Evolutionary conservation across 2,113 vertebrate genomes (phyloP).

Genomic region (Triplophysa rosa): DNA sequence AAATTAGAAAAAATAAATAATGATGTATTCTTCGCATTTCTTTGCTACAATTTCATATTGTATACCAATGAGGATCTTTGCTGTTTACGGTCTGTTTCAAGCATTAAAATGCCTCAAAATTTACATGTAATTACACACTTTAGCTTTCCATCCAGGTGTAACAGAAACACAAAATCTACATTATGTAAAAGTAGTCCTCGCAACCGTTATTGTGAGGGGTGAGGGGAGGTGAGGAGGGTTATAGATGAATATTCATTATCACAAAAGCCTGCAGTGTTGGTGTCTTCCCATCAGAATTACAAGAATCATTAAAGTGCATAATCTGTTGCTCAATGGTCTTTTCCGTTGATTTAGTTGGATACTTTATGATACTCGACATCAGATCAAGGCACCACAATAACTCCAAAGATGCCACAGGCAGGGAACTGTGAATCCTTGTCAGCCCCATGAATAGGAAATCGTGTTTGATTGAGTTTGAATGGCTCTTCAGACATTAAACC

Average conservation of each 20-base stretch:
- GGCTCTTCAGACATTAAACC: conserved; percentile 39
- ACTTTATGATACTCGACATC: conserved; percentile 13
- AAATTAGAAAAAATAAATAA: too few relatives aligned
- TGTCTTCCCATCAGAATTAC: neutral
- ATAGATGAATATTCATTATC: conserved; percentile 1
- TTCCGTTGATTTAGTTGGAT: neutral
- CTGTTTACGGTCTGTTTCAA: neutral
- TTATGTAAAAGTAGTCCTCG: conserved; percentile 3
- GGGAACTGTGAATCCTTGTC: neutral
- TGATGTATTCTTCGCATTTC: neutral
- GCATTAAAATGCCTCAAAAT: conserved; percentile 12
- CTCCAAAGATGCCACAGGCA: conserved; percentile 25
- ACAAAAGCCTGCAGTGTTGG: neutral
- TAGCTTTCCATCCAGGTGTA: neutral
- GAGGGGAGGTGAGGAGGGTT: neutral
- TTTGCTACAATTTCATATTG: neutral
- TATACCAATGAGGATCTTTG: neutral
- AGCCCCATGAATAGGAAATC: conserved; percentile 22
- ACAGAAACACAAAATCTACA: neutral
- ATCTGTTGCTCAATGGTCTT: neutral
- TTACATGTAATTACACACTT: conserved; percentile 25
- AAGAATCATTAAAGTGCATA: conserved; percentile 16
- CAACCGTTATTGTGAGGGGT: neutral
- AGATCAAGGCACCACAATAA: neutral
- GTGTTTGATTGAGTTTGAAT: conserved; percentile 38